Percentiles rank a stretch among this genome's conserved stretches.
phyloP scores from a whole-genome alignment of 2,113 vertebrate genomes.

The Arizona elegans region DNA sequence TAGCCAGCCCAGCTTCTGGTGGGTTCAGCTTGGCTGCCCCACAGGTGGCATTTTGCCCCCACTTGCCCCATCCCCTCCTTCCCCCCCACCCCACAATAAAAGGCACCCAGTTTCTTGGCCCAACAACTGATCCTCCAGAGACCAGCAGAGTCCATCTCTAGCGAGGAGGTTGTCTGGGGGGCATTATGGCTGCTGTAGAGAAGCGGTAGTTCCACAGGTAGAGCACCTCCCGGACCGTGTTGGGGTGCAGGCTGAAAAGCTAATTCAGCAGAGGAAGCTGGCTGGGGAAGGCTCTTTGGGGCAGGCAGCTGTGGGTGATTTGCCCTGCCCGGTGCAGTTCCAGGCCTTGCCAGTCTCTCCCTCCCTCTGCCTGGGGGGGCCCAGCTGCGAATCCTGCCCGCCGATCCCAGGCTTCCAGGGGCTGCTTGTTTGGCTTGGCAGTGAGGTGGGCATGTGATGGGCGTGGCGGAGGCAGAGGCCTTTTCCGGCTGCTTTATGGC shows the following conservation, averaged over 20 bases:
- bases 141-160: fast-evolving
- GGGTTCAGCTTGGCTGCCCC: too few species aligned
- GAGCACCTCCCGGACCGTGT: neutral
- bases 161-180: too few species aligned
- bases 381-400: neutral
- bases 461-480: neutral
- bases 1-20: too few species aligned
- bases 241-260: neutral
- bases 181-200: neutral
- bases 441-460: neutral
- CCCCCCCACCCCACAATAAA: neutral
- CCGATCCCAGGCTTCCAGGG: too few species aligned
- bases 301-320: neutral
- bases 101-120: neutral
- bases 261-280: too few species aligned
- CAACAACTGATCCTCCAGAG: neutral
- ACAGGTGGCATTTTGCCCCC: too few species aligned
- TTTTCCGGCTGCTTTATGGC: neutral
- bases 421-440: neutral
- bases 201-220: neutral
- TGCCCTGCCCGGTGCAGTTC: too few species aligned
- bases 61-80: neutral
- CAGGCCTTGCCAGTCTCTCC: neutral
- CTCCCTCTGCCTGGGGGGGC: neutral
- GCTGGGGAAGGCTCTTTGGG: too few species aligned